A percentile compares a stretch with the other conserved stretches of the same genome.
These are phyloP conservation scores for Cheirogaleus medius DNA, from an alignment of 2,113 vertebrate genomes.

Conservation along the genomic window DNA sequence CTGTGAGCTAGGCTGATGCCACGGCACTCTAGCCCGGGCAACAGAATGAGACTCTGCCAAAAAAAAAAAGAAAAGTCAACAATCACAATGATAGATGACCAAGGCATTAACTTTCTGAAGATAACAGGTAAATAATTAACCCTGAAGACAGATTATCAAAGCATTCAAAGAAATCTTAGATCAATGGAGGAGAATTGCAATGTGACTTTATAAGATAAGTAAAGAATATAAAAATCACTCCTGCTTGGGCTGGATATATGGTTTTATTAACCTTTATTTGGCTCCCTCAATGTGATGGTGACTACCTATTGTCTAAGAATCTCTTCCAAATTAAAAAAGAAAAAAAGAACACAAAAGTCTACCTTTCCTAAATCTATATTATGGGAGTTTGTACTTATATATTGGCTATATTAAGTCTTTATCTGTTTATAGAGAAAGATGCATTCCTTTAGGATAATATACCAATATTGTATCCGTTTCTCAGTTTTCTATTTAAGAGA, in stretches of 20 bases:
- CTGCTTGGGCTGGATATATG: background rate
- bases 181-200: background rate
- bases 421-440: background rate
- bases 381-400: background rate
- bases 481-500: background rate
- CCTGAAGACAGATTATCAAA: background rate
- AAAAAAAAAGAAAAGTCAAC: slow-evolving; percentile 55
- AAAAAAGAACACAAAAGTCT: background rate
- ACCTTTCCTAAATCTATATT: background rate
- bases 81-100: slow-evolving; percentile 34
- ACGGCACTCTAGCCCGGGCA: no score
- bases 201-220: slow-evolving; percentile 31
- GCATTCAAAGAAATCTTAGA: slow-evolving; percentile 25
- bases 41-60: no score
- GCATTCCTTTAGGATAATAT: background rate
- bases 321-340: background rate
- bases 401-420: background rate
- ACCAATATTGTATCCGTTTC: background rate
- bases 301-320: background rate
- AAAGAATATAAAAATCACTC: background rate
- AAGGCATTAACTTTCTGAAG: slow-evolving; percentile 56
- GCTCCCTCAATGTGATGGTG: background rate
- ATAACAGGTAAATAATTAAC: slow-evolving; percentile 58
- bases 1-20: no score
- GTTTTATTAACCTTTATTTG: background rate